Evolutionary conservation across 1,140 invertebrate genomes (phyloP), one percentile per base, ranked within the genome.

Genomic region (Maconellicoccus hirsutus): DNA sequence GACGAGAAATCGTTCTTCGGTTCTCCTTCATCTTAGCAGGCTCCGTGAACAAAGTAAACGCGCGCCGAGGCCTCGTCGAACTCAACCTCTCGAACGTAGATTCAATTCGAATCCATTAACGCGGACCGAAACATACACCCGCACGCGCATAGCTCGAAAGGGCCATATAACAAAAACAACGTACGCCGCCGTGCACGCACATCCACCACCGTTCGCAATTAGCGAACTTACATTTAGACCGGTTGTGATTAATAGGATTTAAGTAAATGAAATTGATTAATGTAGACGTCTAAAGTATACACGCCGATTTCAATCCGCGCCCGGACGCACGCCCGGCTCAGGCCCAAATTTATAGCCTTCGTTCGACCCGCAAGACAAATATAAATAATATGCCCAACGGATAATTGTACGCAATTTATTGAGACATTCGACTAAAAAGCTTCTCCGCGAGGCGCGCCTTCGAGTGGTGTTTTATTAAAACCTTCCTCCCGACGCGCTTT

Each of bases 181-280:
- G 29, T 3, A 33, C 29, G 29, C 29, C 29, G 29, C 42, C n/a
- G n/a, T n/a, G n/a, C n/a, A n/a, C n/a, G n/a, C n/a, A n/a, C n/a
- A n/a, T n/a, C n/a, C n/a, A n/a, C n/a, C n/a, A 16, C n/a, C 42
- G 61, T 66, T 66, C 25, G 25, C 61, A 66, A 66, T 66, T 66
- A 66, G 61, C 25, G 61, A 66, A 66, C 22, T 66, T 66, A 66
- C 61, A 66, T 66, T 66, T 66, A 66, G 61, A 66, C 61, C 61
- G 22, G 61, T 66, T 66, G n/a, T 66, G 61, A 66, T 66, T 66
- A 66, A 66, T 66, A 66, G 61, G 22, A 26, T 66, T 23, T 66
- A 66, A 66, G 25, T 66, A 26, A 66, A 66, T 22, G 61, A 66
- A 66, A 66, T 66, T 66, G 61, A 66, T 66, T 66, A 26, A 66